These are phyloP conservation scores for Drosophila melanogaster DNA, from an alignment of 1,140 invertebrate genomes.

Conservation along the genomic window Release_6_plus_ISO1_MT NT_037436.4:18618001-18618500, in stretches of 20 bases:
- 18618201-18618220: too few relatives aligned
- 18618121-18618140: too few relatives aligned
- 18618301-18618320: not conserved
- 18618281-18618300: not conserved
- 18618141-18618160: too few relatives aligned
- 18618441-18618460: conserved; percentile 93
- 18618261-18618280: not conserved
- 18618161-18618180: too few relatives aligned
- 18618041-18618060: too few relatives aligned
- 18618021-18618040: too few relatives aligned
- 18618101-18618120: too few relatives aligned
- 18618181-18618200: too few relatives aligned
- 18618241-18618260: not conserved
- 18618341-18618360: conserved; percentile 22
- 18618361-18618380: conserved; percentile 28
- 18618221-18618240: not conserved
- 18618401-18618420: conserved; percentile 85
- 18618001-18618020: too few relatives aligned
- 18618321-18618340: not conserved
- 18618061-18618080: too few relatives aligned
- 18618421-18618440: conserved; percentile 93
- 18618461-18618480: conserved; percentile 61
- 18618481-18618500: conserved; percentile 39
- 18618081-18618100: too few relatives aligned
- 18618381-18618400: conserved; percentile 75